Evolutionary conservation across 2,888 invertebrate species (phyloP), one percentile per base, ranked within the genome.

Genomic region (Palloptera scutellata): DNA sequence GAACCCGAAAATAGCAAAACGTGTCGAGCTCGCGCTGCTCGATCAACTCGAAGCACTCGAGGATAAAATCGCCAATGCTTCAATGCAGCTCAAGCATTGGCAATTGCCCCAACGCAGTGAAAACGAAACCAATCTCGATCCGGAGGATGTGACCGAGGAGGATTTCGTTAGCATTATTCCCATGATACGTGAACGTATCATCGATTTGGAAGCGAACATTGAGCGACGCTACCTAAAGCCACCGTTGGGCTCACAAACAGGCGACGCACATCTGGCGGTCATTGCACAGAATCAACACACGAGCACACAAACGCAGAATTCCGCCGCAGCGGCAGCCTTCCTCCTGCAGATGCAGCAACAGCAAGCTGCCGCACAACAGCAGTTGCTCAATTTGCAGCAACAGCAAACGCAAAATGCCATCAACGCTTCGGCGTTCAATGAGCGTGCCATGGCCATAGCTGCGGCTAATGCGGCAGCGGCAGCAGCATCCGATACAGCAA

Each of bases 161-260:
- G 77, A 84, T 83, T 86, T 86, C 89, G 81, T 87, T 90, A 75
- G 86, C 88, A 81, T 85, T 90, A 84, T 85, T 70, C 83, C 83
- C 30, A 81, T 84, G 79, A 84, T 85, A 87, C 90, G 79, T 45
- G 90, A 91, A 76, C 89, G 95, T 77, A 88, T 98, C 64, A 88
- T 93, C 5, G 89, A 91, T 0, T 86, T 98, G 13, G 97, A 98
- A 85, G 90, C 92, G 0, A 95, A 95, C 75, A 95, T 98, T 64
- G 98, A 98, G 84, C 87, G 97, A 75, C 88, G 98, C 74, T 98
- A 97, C 84, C 87, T 98, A 54, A 96, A 96, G 84, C 96, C 97
- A 68, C 97, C 97, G 54, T 87, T 98, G 67, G 78, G 87, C 85
- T 76, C 89, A 82, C 80, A 89, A 54, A 83, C 88, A 10, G 90